Evolutionary conservation across 2,113 vertebrate genomes (phyloP), one percentile per base, ranked within the genome.

Genomic region (Seriola quinqueradiata): DNA sequence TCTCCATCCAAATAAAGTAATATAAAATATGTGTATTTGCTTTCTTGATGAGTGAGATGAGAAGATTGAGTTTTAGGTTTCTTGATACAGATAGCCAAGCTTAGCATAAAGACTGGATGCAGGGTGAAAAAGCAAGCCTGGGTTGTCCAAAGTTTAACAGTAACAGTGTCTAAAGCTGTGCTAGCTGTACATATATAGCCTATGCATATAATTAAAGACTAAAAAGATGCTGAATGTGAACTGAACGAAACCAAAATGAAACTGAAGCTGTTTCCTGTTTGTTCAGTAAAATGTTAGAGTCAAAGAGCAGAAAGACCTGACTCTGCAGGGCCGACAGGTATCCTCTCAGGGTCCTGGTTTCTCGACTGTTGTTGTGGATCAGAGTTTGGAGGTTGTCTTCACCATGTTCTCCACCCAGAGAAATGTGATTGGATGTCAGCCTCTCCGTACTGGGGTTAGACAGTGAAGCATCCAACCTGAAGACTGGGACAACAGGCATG

Each of bases 291-390:
- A 38, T 54, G n/a, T 19, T 48, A 32, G 7, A 28, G 42, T 36
- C 4, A 54, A 32, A 40, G 4, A 54, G 12, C 17, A 34, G 36
- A 14, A 34, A 19, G 36, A 93, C 92, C 89, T 92, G 84, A 55
- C 1, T 85, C 75, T 92, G 61, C 55, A 94, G 76, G 0, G 48
- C 12, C 71, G 14, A 40, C 0, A 94, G 36, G 3, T 82, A 17
- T 8, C n/a, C 21, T 14, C 10, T 70, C 44, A 93, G 36, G 16
- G 2, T 88, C n/a, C 32, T 57, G 63, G 78, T 67, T 59, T 91
- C 77, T 40, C 58, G 60, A 1, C 72, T 92, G 74, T 54, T 89
- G 87, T 92, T 93, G 1, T 44, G 76, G 3, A 91, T 3, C 0
- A 87, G 23, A 13, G 19, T 55, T 5, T 73, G 65, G 17, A 92